Conservation (phyloP, 2,113 vertebrate genomes). For the Daphoenositta chrysoptera region DNA sequence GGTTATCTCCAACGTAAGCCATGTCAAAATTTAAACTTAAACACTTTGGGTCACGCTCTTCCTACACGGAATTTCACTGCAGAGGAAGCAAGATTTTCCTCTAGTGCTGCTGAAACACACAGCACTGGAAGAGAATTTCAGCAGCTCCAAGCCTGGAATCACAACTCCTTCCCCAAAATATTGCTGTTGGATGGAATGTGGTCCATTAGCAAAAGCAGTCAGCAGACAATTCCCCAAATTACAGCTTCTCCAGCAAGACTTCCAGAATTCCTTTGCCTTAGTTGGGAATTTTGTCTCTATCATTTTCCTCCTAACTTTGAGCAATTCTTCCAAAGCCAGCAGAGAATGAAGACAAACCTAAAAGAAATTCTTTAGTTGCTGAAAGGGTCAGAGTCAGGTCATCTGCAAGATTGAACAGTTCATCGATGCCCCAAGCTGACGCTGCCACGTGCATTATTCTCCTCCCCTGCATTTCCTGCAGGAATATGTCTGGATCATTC, state of each 20-base stretch:
- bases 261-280: background rate
- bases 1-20: background rate
- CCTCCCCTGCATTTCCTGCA: conserved; percentile 36
- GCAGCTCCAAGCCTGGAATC: background rate
- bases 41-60: background rate
- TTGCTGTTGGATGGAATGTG: background rate
- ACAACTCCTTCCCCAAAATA: background rate
- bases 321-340: background rate
- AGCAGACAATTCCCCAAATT: background rate
- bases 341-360: background rate
- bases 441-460: background rate
- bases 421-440: background rate
- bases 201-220: background rate
- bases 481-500: conserved; percentile 3
- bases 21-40: conserved; percentile 14
- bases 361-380: background rate
- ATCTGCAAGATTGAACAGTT: conserved; percentile 5
- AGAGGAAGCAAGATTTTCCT: background rate
- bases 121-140: background rate
- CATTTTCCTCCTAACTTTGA: background rate
- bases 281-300: background rate
- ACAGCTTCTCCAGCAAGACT: background rate
- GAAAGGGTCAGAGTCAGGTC: background rate
- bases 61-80: background rate
- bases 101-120: background rate